phyloP scores from a whole-genome alignment of 2,797 vertebrate genomes.

The Scolopax bukidnonensis region DNA sequence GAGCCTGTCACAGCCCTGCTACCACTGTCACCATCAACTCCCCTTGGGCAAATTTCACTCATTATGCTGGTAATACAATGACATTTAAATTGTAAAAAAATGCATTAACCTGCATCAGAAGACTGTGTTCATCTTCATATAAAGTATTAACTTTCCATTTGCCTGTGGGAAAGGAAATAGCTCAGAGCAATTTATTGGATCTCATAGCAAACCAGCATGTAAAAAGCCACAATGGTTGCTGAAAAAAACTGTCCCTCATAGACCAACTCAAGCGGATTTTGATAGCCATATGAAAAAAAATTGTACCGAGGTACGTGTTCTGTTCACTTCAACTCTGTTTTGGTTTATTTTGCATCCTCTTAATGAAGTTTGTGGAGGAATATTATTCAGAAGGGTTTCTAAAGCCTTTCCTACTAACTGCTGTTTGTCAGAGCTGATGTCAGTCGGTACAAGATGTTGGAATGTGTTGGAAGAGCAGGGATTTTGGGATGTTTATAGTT shows the following conservation, averaged over 20 bases:
- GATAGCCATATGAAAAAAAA: background rate
- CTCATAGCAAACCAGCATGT: background rate
- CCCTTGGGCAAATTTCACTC: background rate
- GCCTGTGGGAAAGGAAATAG: background rate
- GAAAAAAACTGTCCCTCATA: background rate
- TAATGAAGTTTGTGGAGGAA: background rate
- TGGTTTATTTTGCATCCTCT: background rate
- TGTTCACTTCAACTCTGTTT: background rate
- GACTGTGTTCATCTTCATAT: background rate
- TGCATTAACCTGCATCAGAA: background rate
- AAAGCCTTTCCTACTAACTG: background rate
- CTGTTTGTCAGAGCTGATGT: background rate
- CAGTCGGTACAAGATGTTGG: background rate
- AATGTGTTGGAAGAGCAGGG: background rate
- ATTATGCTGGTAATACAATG: background rate
- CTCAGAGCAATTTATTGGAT: background rate
- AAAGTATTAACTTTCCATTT: slow-evolving; percentile 35
- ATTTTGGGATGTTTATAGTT: background rate
- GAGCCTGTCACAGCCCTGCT: background rate
- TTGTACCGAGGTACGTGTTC: background rate
- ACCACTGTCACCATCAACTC: background rate
- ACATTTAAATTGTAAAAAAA: slow-evolving; percentile 10
- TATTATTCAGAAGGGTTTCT: background rate
- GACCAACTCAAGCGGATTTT: background rate
- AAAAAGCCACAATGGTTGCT: background rate